Base-by-base conservation (phyloP, 2,888 invertebrate species). In the Cephus pulcher region DNA sequence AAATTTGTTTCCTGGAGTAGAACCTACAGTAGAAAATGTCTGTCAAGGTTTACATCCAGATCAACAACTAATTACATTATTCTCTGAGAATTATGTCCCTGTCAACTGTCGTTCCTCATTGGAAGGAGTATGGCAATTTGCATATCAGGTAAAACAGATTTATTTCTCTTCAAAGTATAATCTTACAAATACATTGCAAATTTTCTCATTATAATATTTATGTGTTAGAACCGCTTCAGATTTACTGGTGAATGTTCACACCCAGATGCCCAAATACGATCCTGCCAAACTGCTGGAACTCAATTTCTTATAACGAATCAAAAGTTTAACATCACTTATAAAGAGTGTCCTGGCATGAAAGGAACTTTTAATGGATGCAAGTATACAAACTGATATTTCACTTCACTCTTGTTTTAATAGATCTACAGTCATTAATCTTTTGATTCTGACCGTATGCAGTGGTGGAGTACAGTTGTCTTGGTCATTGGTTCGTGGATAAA, bases 61-160 rank as follows among this genome's bases (percentile, higher is more conserved):
- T 89, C 97, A 97, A 87, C 96, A 97, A 86, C 92, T 97, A 4
- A 94, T 96, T 75, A 98, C 98, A 30, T 92, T 98, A 80, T 98
- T 98, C 89, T 96, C 97, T 71, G 97, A 98, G 88, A 98, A 98
- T 92, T 96, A 96, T 91, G 95, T 96, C 1, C 97, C 98, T 69
- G 94, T 98, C 1, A 98, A 98, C 92, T 98, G 98, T 88, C 94
- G 98, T 80, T 97, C 98, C 4, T 97, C 98, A 11, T 92, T 98
- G 69, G 98, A 98, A 93, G 98, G 98, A 78, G 98, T 98, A n/a
- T 98, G 98, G 98, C 97, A 97, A 87, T 98, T 98, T 93, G 96
- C 97, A 1, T 97, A 97, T 91, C 97, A 97, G 92, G 94, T 93
- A 86, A 83, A 70, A 74, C 69, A 75, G 12, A 34, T 40, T 23